A percentile compares a stretch with the other conserved stretches of the same genome.
Conservation (phyloP, 2,888 invertebrate genomes). For the Silvanus unidentatus region DNA sequence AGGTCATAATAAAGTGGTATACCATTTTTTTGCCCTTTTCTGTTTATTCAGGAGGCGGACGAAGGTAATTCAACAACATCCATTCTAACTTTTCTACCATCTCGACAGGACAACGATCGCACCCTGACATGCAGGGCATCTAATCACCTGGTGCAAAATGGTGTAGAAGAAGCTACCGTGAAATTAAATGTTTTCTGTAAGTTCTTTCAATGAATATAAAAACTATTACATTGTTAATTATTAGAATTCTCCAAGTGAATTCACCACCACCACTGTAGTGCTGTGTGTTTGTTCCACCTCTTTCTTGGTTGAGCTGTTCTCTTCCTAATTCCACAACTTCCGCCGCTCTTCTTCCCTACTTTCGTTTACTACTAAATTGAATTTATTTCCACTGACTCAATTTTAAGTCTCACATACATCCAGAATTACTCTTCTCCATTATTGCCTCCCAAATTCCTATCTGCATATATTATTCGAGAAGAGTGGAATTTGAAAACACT, state of each 20-base stretch:
- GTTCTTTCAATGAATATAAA: slow-evolving; percentile 44
- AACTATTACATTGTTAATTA: slow-evolving; percentile 25
- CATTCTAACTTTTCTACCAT: slow-evolving; percentile 67
- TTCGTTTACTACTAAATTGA: slow-evolving; percentile 9
- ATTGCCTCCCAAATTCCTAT: no score
- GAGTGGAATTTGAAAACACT: no score
- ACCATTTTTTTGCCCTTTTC: slow-evolving; percentile 2
- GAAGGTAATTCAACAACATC: slow-evolving; percentile 80
- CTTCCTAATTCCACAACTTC: slow-evolving; percentile 12
- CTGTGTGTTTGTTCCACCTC: slow-evolving; percentile 20
- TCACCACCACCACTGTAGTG: no score
- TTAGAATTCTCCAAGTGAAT: slow-evolving; percentile 17
- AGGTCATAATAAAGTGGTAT: background rate
- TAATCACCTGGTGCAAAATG: slow-evolving; percentile 66
- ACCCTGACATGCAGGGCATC: slow-evolving; percentile 75
- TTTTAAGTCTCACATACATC: no score
- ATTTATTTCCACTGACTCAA: background rate
- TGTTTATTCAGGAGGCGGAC: slow-evolving; percentile 59
- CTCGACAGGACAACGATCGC: slow-evolving; percentile 71
- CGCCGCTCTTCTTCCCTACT: slow-evolving; percentile 7
- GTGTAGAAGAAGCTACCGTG: slow-evolving; percentile 71
- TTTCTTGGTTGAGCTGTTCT: slow-evolving; percentile 13
- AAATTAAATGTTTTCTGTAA: slow-evolving; percentile 84
- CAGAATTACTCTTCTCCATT: no score
- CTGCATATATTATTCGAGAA: no score